Evolutionary conservation across 2,888 invertebrate species (phyloP).

Genomic region (Ceramica pisi): DNA sequence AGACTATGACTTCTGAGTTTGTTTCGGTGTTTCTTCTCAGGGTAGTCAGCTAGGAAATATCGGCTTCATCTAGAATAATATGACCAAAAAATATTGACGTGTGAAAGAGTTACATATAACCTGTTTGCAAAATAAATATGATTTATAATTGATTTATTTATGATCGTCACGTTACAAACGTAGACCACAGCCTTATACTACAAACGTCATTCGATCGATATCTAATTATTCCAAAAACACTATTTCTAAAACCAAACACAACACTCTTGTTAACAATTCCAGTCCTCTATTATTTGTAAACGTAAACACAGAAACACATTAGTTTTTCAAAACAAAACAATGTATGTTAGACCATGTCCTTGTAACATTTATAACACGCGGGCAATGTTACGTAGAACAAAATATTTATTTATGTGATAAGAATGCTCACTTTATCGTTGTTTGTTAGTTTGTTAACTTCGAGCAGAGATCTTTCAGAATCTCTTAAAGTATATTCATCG

Average conservation of each 20-base stretch:
- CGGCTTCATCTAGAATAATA: no score
- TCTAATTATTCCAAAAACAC: conserved; percentile 3
- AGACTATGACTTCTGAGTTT: no score
- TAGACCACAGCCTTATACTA: neutral
- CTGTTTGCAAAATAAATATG: no score
- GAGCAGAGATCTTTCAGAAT: neutral
- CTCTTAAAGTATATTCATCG: neutral
- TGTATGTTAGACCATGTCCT: conserved; percentile 28
- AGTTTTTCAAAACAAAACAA: conserved; percentile 43
- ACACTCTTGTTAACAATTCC: conserved; percentile 8
- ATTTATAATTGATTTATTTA: no score
- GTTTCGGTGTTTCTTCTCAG: no score
- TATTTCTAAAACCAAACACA: conserved; percentile 9
- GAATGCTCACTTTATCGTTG: conserved; percentile 25
- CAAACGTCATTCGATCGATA: no score
- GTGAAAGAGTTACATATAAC: no score
- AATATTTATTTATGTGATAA: conserved; percentile 34
- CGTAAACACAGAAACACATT: conserved; percentile 38
- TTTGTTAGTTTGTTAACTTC: neutral
- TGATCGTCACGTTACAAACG: no score
- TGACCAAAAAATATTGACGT: no score
- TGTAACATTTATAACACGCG: conserved; percentile 42
- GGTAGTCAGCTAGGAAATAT: no score
- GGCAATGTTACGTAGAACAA: conserved; percentile 14
- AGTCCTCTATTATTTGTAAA: conserved; percentile 22